Evolutionary conservation across 2,888 invertebrate species (phyloP).

Genomic region (Oxytorus armatus): DNA sequence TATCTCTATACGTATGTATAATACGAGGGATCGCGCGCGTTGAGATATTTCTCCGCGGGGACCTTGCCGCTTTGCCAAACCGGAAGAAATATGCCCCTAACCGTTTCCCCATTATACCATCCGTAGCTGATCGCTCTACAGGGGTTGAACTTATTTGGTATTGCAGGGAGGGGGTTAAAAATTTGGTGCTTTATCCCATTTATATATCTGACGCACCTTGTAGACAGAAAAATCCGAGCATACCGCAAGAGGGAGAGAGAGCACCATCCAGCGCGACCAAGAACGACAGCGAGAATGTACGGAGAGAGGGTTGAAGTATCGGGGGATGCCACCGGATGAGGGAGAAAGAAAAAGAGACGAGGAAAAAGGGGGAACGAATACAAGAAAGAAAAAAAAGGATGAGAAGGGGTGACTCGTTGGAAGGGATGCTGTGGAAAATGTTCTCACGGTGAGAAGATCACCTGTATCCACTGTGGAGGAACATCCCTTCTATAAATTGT

Average conservation of each 20-base stretch:
- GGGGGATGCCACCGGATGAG: constrained; percentile 55
- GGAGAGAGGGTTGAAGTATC: constrained; percentile 54
- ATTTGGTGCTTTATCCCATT: constrained; percentile 34
- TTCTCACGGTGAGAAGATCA: constrained; percentile 82
- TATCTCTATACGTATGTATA: constrained; percentile 38
- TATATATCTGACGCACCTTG: constrained; percentile 65
- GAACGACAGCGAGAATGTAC: constrained; percentile 13
- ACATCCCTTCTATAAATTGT: constrained; percentile 52
- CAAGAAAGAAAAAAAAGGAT: constrained; percentile 72
- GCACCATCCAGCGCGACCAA: constrained; percentile 17
- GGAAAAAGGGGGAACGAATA: constrained; percentile 60
- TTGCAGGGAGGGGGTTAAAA: constrained; percentile 72
- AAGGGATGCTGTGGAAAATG: constrained; percentile 82
- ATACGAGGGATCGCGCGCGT: constrained; percentile 66
- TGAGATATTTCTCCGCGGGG: constrained; percentile 68
- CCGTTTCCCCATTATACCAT: constrained; percentile 80
- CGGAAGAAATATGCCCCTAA: constrained; percentile 81
- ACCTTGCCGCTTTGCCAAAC: constrained; percentile 70
- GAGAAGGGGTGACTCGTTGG: constrained; percentile 77
- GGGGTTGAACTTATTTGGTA: constrained; percentile 76
- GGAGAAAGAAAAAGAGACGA: constrained; percentile 65
- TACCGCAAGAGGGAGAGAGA: constrained; percentile 31
- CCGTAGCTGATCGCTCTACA: constrained; percentile 70
- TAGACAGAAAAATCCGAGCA: constrained; percentile 56
- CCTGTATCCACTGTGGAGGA: constrained; percentile 79